Evolutionary conservation across 2,888 invertebrate genomes (phyloP).

Genomic region (Stomorhina lunata): DNA sequence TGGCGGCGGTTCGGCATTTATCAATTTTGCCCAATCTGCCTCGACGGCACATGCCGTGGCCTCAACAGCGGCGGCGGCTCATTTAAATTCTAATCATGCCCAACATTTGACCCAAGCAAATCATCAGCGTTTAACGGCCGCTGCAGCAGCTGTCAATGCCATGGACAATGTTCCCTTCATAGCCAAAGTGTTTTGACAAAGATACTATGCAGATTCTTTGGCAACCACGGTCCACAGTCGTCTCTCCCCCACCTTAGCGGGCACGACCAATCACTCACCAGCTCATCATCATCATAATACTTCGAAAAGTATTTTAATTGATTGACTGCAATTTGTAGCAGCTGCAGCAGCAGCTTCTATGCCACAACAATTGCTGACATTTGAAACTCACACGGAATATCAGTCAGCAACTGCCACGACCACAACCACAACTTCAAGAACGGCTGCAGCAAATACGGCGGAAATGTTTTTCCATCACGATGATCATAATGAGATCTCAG

Average conservation of each 20-base stretch:
- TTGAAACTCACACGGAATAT: slow-evolving; percentile 56
- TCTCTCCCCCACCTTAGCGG: slow-evolving; percentile 55
- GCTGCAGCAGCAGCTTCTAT: slow-evolving; percentile 69
- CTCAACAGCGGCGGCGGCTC: slow-evolving; percentile 46
- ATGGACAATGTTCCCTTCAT: slow-evolving; percentile 79
- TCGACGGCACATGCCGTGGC: slow-evolving; percentile 60
- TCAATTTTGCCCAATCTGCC: slow-evolving; percentile 70
- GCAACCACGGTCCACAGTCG: slow-evolving; percentile 68
- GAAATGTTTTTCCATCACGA: slow-evolving; percentile 27
- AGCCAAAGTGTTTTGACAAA: slow-evolving; percentile 80
- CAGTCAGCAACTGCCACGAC: slow-evolving; percentile 19
- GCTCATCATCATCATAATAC: slow-evolving; percentile 59
- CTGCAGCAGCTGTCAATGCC: slow-evolving; percentile 70
- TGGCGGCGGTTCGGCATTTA: slow-evolving; percentile 73
- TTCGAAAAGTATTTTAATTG: slow-evolving; percentile 76
- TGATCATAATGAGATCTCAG: neutral
- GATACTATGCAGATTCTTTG: slow-evolving; percentile 79
- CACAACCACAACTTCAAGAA: neutral
- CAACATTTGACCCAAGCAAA: slow-evolving; percentile 68
- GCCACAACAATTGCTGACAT: slow-evolving; percentile 52
- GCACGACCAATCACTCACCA: slow-evolving; percentile 31
- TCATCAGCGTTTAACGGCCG: slow-evolving; percentile 72
- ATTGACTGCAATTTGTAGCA: slow-evolving; percentile 78
- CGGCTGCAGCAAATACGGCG: neutral
- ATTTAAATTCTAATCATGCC: slow-evolving; percentile 66